Percentiles rank a stretch among this genome's conserved stretches.
Conservation (phyloP, 1,140 invertebrate genomes). For the Spodoptera frugiperda region DNA sequence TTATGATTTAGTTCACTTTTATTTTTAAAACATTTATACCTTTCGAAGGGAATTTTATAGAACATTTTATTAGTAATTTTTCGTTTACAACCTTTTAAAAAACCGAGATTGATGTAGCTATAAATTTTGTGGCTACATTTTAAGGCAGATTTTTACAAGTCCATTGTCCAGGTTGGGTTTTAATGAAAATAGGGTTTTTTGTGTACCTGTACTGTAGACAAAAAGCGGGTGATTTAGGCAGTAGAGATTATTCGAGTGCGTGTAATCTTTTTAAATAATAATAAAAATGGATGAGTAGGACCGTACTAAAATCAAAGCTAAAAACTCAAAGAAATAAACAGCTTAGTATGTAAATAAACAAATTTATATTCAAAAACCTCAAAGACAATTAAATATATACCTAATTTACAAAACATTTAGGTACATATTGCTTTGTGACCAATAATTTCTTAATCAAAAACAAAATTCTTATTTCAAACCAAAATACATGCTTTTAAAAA, state of each 20-base stretch:
- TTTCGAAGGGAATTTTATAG: conserved; percentile 33
- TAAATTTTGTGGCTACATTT: conserved; percentile 44
- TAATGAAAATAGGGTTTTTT: conserved; percentile 36
- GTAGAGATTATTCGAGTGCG: too few species aligned
- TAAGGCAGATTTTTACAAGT: conserved; percentile 33
- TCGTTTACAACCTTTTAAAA: conserved; percentile 43
- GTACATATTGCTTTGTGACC: background rate
- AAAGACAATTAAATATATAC: too few species aligned
- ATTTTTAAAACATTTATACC: conserved; percentile 31
- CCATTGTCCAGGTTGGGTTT: conserved; percentile 16
- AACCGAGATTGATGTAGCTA: conserved; percentile 39
- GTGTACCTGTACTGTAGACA: background rate
- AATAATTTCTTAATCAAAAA: background rate
- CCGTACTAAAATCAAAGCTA: too few species aligned
- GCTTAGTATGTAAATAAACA: too few species aligned
- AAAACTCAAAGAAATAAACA: too few species aligned
- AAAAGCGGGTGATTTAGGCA: background rate
- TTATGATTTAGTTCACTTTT: conserved; percentile 1
- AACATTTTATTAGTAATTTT: conserved; percentile 42
- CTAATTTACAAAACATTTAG: background rate
- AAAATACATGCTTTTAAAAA: background rate
- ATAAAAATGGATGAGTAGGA: too few species aligned
- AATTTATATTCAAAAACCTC: too few species aligned
- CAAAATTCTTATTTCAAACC: background rate
- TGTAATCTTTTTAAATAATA: too few species aligned